Evolutionary conservation across 2,888 invertebrate genomes (phyloP), one percentile per base, ranked within the genome.

Genomic region (Euplexia lucipara): DNA sequence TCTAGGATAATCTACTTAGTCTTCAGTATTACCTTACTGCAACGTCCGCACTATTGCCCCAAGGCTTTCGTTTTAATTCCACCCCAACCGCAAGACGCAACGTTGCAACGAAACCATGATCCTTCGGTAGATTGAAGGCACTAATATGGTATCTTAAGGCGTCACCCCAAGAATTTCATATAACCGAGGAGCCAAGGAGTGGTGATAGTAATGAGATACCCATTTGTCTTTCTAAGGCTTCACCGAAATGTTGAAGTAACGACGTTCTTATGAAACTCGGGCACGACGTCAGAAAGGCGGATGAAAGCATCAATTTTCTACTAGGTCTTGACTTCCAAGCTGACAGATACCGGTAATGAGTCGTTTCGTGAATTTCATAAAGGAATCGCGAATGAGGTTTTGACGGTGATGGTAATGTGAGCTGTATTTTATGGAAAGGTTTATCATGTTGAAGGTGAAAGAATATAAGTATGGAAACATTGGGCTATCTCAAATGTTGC

Each of bases 141-240:
- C 83, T 89, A 82, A 81, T 88, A 88, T 60, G 90, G 88, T 68
- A 86, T 89, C 89, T 71, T 68, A 71, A 82, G 79, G 78, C 84
- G 86, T 84, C 85, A 83, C 77, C 72, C 81, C 74, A 76, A 84
- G 86, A 89, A 85, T 86, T 86, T 87, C 83, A 85, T 89, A 86
- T 84, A 82, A 83, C 82, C 75, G 76, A 75, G 72, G 52, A 72
- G 75, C 81, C 75, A 78, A 76, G 73, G 61, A 72, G 73, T 79
- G 79, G 65, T 74, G 73, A 68, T 79, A 64, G 88, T 92, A 92
- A 92, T 90, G 88, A 91, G 90, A 90, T 83, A 85, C 87, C 80
- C 89, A 91, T 92, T 90, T 86, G 88, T 90, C 88, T 90, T 90
- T 88, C 86, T 92, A 90, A 86, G 90, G 91, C 79, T 91, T 90